Evolutionary conservation across 2,888 invertebrate species (phyloP).

Genomic region (Steinernema carpocapsae): DNA sequence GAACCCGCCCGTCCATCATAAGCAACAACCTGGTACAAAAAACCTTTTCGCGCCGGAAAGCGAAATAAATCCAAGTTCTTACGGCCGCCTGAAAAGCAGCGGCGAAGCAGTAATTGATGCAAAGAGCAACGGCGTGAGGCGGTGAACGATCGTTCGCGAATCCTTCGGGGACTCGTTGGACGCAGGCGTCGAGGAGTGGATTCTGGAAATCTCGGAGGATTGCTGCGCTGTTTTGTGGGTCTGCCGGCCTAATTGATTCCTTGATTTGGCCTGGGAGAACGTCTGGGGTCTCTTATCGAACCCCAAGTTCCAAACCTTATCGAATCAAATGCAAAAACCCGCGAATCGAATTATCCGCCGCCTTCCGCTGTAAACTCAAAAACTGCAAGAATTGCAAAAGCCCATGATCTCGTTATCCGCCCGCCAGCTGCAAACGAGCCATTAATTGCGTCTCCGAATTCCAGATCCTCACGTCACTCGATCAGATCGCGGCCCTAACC

Average conservation of each 20-base stretch:
- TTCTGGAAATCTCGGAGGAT: too few species aligned
- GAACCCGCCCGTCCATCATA: neutral
- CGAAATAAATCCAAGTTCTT: neutral
- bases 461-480: conserved; percentile 56
- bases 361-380: too few species aligned
- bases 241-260: too few species aligned
- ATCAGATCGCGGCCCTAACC: conserved; percentile 51
- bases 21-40: conserved; percentile 4
- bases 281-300: too few species aligned
- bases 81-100: neutral
- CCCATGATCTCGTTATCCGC: too few species aligned
- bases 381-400: too few species aligned
- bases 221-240: too few species aligned
- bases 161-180: neutral
- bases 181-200: neutral
- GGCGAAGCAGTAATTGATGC: neutral
- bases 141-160: neutral
- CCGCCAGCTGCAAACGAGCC: neutral
- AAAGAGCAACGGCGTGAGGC: neutral
- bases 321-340: too few species aligned
- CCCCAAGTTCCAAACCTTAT: too few species aligned
- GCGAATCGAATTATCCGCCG: too few species aligned
- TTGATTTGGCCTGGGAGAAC: too few species aligned
- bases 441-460: conserved; percentile 34
- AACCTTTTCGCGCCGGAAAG: too few species aligned